phyloP scores from a whole-genome alignment of 2,888 invertebrate genomes.

The Belgica antarctica region DNA sequence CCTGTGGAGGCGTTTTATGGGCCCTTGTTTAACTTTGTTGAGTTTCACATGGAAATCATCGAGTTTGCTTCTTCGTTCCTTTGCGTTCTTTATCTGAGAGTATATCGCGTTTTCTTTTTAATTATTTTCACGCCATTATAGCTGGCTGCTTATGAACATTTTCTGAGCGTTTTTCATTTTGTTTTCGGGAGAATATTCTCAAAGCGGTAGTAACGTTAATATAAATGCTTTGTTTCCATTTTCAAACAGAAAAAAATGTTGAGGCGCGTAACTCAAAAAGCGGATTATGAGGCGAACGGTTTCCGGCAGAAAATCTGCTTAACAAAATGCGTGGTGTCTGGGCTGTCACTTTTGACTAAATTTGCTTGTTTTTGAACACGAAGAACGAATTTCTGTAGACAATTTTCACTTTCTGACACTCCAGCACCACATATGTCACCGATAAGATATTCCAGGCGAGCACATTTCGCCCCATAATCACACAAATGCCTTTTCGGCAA shows the following conservation, averaged over 20 bases:
- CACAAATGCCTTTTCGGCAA: background rate
- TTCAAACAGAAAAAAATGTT: background rate
- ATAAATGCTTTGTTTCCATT: background rate
- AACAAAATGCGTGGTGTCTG: too few relatives aligned
- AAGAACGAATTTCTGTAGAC: too few relatives aligned
- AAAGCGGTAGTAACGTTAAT: slow-evolving; percentile 6
- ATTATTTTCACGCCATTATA: slow-evolving; percentile 6
- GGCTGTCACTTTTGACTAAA: too few relatives aligned
- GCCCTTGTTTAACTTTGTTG: too few relatives aligned
- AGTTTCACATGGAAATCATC: too few relatives aligned
- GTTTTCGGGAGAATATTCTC: slow-evolving; percentile 1
- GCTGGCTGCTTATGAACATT: background rate
- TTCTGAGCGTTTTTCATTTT: background rate
- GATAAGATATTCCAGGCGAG: too few relatives aligned
- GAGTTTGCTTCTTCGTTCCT: slow-evolving; percentile 8
- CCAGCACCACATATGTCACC: too few relatives aligned
- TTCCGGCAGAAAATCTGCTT: too few relatives aligned
- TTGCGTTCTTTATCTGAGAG: slow-evolving; percentile 20
- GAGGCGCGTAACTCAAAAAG: slow-evolving; percentile 18
- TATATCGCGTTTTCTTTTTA: slow-evolving; percentile 28
- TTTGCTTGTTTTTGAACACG: too few relatives aligned
- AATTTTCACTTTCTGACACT: too few relatives aligned
- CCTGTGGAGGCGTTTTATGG: too few relatives aligned
- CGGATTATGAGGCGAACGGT: background rate
- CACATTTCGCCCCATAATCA: too few relatives aligned